Base-by-base conservation (phyloP, 2,113 vertebrate species). In the Poecilia latipinna region DNA sequence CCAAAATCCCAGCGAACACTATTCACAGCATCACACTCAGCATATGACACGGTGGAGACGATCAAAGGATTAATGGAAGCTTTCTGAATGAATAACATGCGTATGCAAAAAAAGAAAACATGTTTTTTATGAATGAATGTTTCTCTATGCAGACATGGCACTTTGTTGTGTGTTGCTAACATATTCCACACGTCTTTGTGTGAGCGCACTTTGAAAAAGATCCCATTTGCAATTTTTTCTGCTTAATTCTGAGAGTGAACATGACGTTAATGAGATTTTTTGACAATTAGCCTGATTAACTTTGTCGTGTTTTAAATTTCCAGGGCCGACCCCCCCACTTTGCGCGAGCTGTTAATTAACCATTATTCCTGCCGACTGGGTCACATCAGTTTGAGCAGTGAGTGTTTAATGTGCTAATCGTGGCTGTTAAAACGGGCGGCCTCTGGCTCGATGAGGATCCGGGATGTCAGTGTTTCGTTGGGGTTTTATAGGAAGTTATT, bases 341-440 rank as follows among this genome's bases (percentile, higher is more conserved):
- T 95, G 93, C 93, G 91, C 89, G 83, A 92, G 42, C 83, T 80
- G 95, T 96, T 95, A 96, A 95, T 95, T 90, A 93, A 90, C 93
- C 93, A 94, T 97, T 95, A 95, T 69, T 85, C 90, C 85, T 86
- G 88, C 85, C 44, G 89, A 94, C 93, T 90, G 85, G 86, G 92
- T 92, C 90, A 80, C 77, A 77, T 86, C 88, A 67, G 91, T 93
- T 86, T 92, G 90, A 91, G 82, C 91, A 89, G 94, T 89, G 90
- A 95, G 95, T 95, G 93, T 93, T 91, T 88, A 85, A 90, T 83
- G 86, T 89, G 94, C 94, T 96, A 96, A 96, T 96, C 93, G 90
- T 93, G 72, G 93, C 78, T 89, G 94, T 94, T 94, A 92, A 95
- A 77, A 81, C 87, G 0, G 54, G 66, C 93, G 94, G 93, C 89